Evolutionary conservation across 2,113 vertebrate species (phyloP).

Genomic region (Anhinga anhinga): DNA sequence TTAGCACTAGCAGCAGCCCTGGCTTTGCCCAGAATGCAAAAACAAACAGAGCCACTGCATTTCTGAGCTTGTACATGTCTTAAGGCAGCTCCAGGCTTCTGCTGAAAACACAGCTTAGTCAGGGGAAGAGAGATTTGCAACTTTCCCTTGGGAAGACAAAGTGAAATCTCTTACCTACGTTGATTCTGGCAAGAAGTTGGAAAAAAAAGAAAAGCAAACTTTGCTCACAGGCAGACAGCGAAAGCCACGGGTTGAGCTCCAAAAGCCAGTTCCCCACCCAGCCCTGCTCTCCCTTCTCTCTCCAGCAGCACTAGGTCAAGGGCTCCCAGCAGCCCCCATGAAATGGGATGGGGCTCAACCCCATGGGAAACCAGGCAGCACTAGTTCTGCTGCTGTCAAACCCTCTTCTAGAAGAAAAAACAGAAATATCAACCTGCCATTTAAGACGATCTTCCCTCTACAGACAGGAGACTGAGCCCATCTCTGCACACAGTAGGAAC

Average conservation of each 20-base stretch:
- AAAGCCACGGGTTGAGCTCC: not conserved
- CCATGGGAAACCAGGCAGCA: not conserved
- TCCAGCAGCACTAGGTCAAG: not conserved
- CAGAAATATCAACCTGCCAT: not conserved
- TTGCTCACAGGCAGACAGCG: not conserved
- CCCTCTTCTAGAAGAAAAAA: not conserved
- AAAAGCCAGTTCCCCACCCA: not conserved
- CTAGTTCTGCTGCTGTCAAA: not conserved
- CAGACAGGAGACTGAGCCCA: not conserved
- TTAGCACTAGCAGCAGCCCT: constrained; percentile 30
- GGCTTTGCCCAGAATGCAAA: constrained; percentile 12
- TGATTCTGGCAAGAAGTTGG: not conserved
- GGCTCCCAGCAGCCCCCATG: not conserved
- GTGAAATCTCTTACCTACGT: not conserved
- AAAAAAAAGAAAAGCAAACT: not conserved
- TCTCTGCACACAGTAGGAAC: not conserved
- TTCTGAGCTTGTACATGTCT: constrained; percentile 41
- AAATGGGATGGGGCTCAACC: not conserved
- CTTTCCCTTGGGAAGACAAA: not conserved
- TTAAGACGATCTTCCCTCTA: not conserved
- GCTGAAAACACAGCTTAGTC: not conserved
- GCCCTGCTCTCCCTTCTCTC: not conserved
- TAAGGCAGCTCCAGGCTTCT: constrained; percentile 32
- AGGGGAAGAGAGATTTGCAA: not conserved
- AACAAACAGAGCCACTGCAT: constrained; percentile 52